Percentiles rank a stretch among this genome's conserved stretches.
These are phyloP conservation scores for Poeciliopsis prolifica DNA, from an alignment of 2,113 vertebrate species.

Conservation along the genomic window DNA sequence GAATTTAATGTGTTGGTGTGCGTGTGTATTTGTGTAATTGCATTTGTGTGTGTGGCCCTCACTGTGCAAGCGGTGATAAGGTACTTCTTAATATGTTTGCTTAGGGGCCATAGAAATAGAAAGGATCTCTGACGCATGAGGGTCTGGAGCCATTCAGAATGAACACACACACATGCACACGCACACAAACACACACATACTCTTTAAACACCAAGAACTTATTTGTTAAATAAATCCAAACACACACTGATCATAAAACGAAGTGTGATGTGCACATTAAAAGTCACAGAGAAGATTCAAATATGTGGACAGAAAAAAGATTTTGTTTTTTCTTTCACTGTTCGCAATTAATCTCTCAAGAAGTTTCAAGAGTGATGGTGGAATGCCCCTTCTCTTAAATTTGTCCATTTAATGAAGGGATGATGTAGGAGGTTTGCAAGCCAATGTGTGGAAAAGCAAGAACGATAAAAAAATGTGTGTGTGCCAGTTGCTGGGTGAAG, in stretches of 20 bases:
- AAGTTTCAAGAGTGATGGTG: constrained; percentile 48
- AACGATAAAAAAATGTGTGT: constrained; percentile 17
- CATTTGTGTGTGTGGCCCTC: constrained; percentile 38
- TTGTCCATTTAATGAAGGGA: background rate
- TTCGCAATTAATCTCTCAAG: constrained; percentile 37
- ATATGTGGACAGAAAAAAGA: too few relatives aligned
- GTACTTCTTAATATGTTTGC: constrained; percentile 82
- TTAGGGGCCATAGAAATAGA: constrained; percentile 73
- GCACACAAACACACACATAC: background rate
- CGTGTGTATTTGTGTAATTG: constrained; percentile 31
- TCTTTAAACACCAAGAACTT: background rate
- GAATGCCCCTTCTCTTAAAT: background rate
- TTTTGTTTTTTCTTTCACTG: constrained; percentile 5
- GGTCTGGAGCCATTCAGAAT: constrained; percentile 63
- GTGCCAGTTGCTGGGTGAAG: constrained; percentile 70
- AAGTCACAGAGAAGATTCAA: background rate
- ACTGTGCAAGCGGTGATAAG: constrained; percentile 82
- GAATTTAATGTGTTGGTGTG: constrained; percentile 45
- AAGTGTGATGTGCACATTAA: constrained; percentile 51
- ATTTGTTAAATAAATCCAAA: background rate
- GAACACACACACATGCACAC: constrained; percentile 21
- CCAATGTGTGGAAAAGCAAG: background rate
- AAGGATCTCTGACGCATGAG: constrained; percentile 80
- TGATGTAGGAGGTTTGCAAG: background rate
- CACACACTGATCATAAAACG: background rate